Evolutionary conservation across 23 tunicate genomes (phyloP).

Genomic region (Phallusia fumigata): DNA sequence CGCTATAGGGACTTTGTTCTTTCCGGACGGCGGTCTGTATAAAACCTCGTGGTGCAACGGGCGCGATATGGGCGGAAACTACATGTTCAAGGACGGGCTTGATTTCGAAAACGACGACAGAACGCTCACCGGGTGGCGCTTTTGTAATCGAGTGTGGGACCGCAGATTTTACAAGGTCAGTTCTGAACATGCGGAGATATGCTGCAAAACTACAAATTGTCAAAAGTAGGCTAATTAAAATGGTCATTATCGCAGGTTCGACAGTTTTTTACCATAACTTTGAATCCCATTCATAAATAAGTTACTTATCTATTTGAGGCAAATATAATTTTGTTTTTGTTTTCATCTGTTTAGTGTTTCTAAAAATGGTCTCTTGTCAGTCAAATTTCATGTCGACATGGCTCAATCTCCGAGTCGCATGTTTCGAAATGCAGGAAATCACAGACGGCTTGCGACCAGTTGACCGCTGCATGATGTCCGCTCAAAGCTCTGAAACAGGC

Average conservation of each 20-base stretch:
- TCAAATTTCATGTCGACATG: too few species aligned
- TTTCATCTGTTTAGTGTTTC: too few species aligned
- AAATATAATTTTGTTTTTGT: too few species aligned
- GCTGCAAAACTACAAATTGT: too few species aligned
- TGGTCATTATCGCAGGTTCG: too few species aligned
- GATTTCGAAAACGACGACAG: conserved; percentile 38
- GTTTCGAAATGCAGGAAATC: conserved; percentile 42
- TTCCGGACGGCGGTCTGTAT: conserved; percentile 46
- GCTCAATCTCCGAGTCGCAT: too few species aligned
- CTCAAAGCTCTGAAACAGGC: conserved; percentile 41
- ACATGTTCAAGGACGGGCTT: conserved; percentile 44
- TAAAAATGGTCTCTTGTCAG: too few species aligned
- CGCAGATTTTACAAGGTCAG: conserved; percentile 67
- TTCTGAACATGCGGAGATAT: background rate
- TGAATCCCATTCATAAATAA: background rate
- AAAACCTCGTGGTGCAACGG: conserved; percentile 50
- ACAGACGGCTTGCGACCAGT: conserved; percentile 50
- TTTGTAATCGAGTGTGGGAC: conserved; percentile 42
- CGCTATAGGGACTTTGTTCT: conserved; percentile 57
- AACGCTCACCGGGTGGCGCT: conserved; percentile 56
- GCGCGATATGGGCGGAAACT: conserved; percentile 28
- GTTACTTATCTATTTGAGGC: too few species aligned
- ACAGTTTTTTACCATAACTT: background rate
- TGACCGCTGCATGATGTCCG: conserved; percentile 27
- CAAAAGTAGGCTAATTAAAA: too few species aligned